These are phyloP conservation scores for Isichthys henryi DNA, from an alignment of 2,113 vertebrate species.

Conservation along the genomic window DNA sequence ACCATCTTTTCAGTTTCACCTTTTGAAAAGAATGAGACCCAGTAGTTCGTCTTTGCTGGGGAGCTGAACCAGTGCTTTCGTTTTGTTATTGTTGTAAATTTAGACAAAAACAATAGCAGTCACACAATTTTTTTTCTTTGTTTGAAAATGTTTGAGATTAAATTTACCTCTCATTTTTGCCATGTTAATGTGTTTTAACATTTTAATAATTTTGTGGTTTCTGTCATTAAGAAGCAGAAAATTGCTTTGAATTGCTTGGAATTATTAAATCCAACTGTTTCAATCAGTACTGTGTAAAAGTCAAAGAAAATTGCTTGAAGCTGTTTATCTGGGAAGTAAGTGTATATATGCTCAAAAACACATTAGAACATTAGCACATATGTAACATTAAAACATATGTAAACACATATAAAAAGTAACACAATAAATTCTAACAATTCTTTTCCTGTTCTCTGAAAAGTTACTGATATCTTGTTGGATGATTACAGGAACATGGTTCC, in stretches of 20 bases:
- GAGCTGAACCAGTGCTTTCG: background rate
- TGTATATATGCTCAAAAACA: background rate
- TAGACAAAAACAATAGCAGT: background rate
- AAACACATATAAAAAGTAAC: background rate
- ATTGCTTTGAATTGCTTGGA: background rate
- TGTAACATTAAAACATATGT: background rate
- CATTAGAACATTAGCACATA: background rate
- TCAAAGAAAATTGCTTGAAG: background rate
- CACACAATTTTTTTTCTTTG: background rate
- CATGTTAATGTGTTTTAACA: background rate
- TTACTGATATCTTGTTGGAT: background rate
- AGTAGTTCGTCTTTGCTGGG: background rate
- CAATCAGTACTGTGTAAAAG: background rate
- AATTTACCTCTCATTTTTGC: background rate
- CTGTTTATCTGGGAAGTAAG: background rate
- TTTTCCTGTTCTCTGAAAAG: background rate
- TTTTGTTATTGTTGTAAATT: background rate
- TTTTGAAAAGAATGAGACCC: background rate
- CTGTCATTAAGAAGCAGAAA: background rate
- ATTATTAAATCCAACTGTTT: background rate
- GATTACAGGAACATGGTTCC: background rate
- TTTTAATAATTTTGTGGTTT: background rate
- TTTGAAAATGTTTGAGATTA: background rate
- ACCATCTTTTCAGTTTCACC: background rate
- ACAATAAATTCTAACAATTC: background rate